Evolutionary conservation across 1,140 invertebrate species (phyloP).

Genomic region (Drosophila navojoa): DNA sequence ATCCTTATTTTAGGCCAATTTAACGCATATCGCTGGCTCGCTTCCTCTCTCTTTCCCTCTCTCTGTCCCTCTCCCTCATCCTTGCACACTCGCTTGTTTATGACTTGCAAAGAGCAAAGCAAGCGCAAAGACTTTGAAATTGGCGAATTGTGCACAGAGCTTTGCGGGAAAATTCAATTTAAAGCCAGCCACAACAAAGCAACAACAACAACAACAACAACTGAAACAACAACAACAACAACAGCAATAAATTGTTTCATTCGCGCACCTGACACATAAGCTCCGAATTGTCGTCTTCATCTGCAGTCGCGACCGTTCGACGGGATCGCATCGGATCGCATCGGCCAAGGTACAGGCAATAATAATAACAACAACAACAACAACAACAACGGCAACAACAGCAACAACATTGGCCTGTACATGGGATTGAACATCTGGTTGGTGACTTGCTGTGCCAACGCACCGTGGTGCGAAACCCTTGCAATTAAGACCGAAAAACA

Average conservation of each 20-base stretch:
- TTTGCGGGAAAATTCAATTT: constrained; percentile 68
- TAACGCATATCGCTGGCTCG: not conserved
- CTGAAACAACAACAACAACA: constrained; percentile 37
- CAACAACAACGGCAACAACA: constrained; percentile 5
- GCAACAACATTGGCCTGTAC: constrained; percentile 37
- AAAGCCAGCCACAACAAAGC: constrained; percentile 53
- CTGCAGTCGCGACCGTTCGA: constrained; percentile 13
- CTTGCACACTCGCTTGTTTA: not conserved
- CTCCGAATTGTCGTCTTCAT: constrained; percentile 76
- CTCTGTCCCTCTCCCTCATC: not conserved
- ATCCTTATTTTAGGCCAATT: constrained; percentile 40
- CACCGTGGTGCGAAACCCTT: constrained; percentile 44
- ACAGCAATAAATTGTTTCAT: constrained; percentile 77
- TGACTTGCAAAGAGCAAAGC: not conserved
- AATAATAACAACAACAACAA: constrained; percentile 25
- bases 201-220: constrained; percentile 28
- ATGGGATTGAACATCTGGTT: constrained; percentile 70
- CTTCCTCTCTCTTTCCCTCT: not conserved
- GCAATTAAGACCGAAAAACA: constrained; percentile 13
- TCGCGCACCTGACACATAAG: constrained; percentile 78
- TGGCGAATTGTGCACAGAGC: constrained; percentile 30
- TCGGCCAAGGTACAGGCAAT: constrained; percentile 14
- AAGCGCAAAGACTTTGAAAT: constrained; percentile 35
- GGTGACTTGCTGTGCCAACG: constrained; percentile 65
- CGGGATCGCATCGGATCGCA: constrained; percentile 15